phyloP scores from a whole-genome alignment of 2,113 vertebrate species.

The Sminthopsis crassicaudata region DNA sequence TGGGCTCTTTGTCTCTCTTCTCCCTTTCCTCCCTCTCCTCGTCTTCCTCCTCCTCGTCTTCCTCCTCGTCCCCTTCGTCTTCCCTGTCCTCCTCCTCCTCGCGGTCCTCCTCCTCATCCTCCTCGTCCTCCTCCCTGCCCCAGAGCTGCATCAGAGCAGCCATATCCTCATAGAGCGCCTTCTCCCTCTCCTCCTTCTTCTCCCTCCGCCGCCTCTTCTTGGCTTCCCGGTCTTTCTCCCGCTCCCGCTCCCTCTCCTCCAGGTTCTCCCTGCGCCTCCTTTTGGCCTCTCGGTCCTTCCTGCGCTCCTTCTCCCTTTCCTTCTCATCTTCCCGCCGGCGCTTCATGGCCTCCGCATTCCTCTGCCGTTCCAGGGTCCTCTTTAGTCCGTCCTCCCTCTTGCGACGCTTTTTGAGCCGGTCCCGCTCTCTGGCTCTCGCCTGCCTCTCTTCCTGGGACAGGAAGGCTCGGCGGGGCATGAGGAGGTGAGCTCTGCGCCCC shows the following conservation, averaged over 20 bases:
- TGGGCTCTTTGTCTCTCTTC: not conserved
- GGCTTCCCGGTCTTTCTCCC: not conserved
- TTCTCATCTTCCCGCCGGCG: not conserved
- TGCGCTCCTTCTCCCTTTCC: not conserved
- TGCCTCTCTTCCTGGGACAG: conserved; percentile 39
- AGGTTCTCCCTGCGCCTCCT: not conserved
- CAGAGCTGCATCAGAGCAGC: not conserved
- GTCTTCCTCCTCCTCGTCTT: not conserved
- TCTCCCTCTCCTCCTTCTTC: conserved; percentile 6
- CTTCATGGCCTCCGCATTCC: not conserved
- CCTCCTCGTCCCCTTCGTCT: not conserved
- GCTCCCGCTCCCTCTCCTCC: not conserved
- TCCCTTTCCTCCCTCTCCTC: not conserved
- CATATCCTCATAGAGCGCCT: not conserved
- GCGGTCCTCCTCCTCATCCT: not conserved
- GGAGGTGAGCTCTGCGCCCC: not conserved
- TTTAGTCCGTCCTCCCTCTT: not conserved
- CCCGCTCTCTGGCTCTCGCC: not conserved
- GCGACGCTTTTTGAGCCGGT: conserved; percentile 26
- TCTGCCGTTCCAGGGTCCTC: conserved; percentile 33
- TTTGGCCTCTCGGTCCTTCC: not conserved
- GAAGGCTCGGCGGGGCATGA: conserved; percentile 22
- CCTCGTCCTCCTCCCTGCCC: not conserved
- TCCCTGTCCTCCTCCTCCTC: not conserved
- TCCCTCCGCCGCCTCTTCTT: not conserved